These are phyloP conservation scores for Bryconaethiops microstoma DNA, from an alignment of 2,797 vertebrate species.

Conservation along the genomic window DNA sequence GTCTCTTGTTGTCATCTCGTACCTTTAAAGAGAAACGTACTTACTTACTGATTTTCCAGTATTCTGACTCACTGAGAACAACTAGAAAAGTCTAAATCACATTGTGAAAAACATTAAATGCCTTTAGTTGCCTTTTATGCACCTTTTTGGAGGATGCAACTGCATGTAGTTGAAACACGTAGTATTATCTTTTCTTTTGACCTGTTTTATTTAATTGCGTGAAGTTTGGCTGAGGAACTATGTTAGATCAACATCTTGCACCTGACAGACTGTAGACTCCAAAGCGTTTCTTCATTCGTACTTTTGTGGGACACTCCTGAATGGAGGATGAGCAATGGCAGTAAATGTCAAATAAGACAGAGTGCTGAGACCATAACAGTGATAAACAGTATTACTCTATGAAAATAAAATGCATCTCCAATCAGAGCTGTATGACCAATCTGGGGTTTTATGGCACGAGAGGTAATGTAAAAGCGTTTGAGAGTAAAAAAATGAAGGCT, in stretches of 20 bases:
- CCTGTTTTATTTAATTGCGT: not conserved
- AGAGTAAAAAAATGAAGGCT: slow-evolving; percentile 35
- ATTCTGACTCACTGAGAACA: not conserved
- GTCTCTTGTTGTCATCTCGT: slow-evolving; percentile 97
- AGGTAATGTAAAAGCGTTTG: slow-evolving; percentile 33
- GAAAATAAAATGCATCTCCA: slow-evolving; percentile 21
- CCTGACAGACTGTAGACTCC: not conserved
- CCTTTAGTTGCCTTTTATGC: too few species aligned
- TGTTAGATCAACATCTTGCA: not conserved
- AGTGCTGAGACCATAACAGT: not conserved
- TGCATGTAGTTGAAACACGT: too few species aligned
- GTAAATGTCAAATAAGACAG: slow-evolving; percentile 5
- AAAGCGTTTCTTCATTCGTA: not conserved
- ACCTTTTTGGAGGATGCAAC: too few species aligned
- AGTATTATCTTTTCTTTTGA: too few species aligned
- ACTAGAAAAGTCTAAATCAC: not conserved
- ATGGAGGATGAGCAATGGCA: not conserved
- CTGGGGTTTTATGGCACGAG: slow-evolving; percentile 2
- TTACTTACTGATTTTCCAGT: not conserved
- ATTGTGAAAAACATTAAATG: not conserved
- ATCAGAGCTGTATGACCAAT: not conserved
- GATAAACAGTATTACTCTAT: slow-evolving; percentile 2
- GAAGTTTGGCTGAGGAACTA: not conserved
- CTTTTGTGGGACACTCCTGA: not conserved
- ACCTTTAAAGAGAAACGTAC: slow-evolving; percentile 74